Conservation (phyloP, 2,888 invertebrate genomes). For the Serrognathus titanus region DNA sequence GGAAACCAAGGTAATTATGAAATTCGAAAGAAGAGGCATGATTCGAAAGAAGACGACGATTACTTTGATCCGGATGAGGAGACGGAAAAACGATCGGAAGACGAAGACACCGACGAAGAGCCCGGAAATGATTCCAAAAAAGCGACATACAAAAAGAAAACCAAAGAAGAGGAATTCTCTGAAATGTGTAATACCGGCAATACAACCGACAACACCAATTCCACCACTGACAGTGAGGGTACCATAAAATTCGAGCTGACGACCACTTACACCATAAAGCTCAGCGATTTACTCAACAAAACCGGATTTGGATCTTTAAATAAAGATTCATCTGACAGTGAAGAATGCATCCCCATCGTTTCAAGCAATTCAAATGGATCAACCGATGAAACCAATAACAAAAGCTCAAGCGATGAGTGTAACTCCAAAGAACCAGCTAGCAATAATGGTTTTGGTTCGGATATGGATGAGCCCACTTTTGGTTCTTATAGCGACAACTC, state of each 20-base stretch:
- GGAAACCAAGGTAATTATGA: background rate
- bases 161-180: background rate
- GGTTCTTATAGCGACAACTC: too few relatives aligned
- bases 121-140: conserved; percentile 16
- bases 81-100: conserved; percentile 12
- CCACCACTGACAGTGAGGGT: too few relatives aligned
- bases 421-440: too few relatives aligned
- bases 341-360: background rate
- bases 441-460: conserved; percentile 1
- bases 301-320: too few relatives aligned
- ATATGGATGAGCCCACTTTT: conserved; percentile 7
- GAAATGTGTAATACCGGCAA: too few relatives aligned
- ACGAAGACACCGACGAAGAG: conserved; percentile 18
- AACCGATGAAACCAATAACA: too few relatives aligned
- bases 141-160: conserved; percentile 13
- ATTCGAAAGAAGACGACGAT: background rate
- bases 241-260: too few relatives aligned
- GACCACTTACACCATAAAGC: too few relatives aligned
- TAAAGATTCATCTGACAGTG: background rate
- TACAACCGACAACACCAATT: too few relatives aligned
- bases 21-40: conserved; percentile 1
- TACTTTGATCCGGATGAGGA: background rate
- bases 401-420: too few relatives aligned
- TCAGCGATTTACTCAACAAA: too few relatives aligned
- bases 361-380: too few relatives aligned